Conservation (phyloP, 2,888 invertebrate genomes). For the Cremastobaeus sp. region DNA sequence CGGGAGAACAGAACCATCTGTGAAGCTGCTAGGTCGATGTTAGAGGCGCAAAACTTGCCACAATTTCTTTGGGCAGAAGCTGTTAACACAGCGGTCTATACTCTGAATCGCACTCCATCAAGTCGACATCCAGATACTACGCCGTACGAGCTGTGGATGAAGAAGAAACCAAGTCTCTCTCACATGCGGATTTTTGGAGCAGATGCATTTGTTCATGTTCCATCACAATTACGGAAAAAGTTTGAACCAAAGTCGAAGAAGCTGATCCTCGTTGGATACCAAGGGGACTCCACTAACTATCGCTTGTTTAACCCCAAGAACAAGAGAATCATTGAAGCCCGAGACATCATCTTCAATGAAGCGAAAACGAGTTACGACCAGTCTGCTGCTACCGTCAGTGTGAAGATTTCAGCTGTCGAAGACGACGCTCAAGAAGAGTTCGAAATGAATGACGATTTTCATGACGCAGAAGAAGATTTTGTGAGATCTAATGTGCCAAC, state of each 20-base stretch:
- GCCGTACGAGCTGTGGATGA: constrained; percentile 58
- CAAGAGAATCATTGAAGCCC: constrained; percentile 17
- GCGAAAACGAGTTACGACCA: no score
- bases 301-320: constrained; percentile 26
- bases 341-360: constrained; percentile 35
- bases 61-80: constrained; percentile 41
- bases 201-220: constrained; percentile 46
- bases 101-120: not conserved
- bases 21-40: constrained; percentile 7
- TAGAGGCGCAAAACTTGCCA: not conserved
- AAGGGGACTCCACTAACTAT: constrained; percentile 42
- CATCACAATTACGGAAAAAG: constrained; percentile 51
- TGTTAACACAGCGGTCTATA: constrained; percentile 6
- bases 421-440: not conserved
- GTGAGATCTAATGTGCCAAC: no score
- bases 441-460: no score
- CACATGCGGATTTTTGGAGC: constrained; percentile 60
- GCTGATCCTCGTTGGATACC: constrained; percentile 59
- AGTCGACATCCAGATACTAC: constrained; percentile 14
- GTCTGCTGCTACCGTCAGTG: no score
- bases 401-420: no score
- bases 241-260: constrained; percentile 59
- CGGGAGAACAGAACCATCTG: constrained; percentile 8
- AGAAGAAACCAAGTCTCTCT: constrained; percentile 49
- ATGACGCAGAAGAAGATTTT: not conserved